Evolutionary conservation across 2,113 vertebrate species (phyloP), one percentile per base, ranked within the genome.

Genomic region (Hystrix cristata): DNA sequence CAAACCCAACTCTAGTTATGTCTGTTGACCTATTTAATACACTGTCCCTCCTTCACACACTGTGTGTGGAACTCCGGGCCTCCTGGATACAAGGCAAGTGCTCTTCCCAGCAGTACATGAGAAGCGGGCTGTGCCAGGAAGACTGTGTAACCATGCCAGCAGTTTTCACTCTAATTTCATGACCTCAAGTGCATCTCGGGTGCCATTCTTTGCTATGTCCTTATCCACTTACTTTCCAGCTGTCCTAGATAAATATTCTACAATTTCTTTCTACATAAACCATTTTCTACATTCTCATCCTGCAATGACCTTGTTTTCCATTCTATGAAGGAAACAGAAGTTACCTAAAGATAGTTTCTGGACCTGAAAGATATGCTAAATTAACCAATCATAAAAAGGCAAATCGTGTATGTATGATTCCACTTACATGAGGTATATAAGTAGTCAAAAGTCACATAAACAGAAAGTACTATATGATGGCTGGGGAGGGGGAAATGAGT

Each of bases 221-320:
- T 7, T 25, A 57, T 19, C 4, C 7, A 7, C 82, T 79, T 84
- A 13, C n/a, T 85, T 83, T 87, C 76, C 31, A 62, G 38, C 4
- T 78, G 1, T 76, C 71, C 9, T 69, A 74, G 55, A 55, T 57
- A 57, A 83, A 7, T 27, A 67, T 59, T 64, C 18, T 10, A 74
- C 5, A n/a, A 1, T 15, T 86, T 92, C 48, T 90, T 38, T 91
- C 72, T 71, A 15, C 9, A 48, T 86, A 86, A 88, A 90, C 8
- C 14, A 65, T 29, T 18, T 78, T 83, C 62, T 43, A 82, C 4
- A 16, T 78, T n/a, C 69, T 84, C n/a, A 92, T 29, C 13, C n/a
- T 92, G 53, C 60, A 74, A 57, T 74, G 48, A 84, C 74, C 25
- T 86, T 86, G n/a, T 72, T 92, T 95, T 74, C 55, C 71, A 57